These are phyloP conservation scores for Halichoerus grypus DNA, from an alignment of 2,113 vertebrate genomes.

Conservation along the genomic window DNA sequence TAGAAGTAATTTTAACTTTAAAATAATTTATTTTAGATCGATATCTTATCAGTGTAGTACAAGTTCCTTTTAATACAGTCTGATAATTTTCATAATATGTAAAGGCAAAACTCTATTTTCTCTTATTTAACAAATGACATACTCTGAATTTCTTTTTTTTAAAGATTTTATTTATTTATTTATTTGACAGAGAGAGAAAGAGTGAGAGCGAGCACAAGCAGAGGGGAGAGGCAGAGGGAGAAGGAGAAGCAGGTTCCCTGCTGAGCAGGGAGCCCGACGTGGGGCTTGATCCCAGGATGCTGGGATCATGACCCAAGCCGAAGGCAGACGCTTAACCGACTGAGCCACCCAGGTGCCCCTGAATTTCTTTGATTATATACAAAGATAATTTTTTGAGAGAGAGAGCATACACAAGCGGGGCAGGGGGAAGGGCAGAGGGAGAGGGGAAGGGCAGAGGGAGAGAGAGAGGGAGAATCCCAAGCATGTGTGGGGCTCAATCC, in stretches of 20 bases:
- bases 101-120: neutral
- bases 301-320: neutral
- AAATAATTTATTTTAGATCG: neutral
- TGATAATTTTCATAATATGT: neutral
- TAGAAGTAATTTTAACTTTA: neutral
- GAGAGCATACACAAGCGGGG: neutral
- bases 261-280: neutral
- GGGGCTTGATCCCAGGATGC: neutral
- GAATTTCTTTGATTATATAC: too few species aligned
- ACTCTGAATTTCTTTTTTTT: neutral
- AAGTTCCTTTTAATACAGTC: neutral
- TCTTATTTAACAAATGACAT: neutral
- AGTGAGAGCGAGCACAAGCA: neutral
- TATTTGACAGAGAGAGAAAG: neutral
- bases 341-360: neutral
- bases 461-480: neutral
- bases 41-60: neutral
- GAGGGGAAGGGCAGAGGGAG: neutral
- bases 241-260: neutral
- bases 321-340: neutral
- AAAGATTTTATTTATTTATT: neutral
- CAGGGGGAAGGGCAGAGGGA: neutral
- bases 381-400: too few species aligned
- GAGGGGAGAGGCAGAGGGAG: neutral
- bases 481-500: neutral